Evolutionary conservation across 30 jellyfish, hydroid and myxozoan species (phyloP).

Genomic region (Aurelia sp.): DNA sequence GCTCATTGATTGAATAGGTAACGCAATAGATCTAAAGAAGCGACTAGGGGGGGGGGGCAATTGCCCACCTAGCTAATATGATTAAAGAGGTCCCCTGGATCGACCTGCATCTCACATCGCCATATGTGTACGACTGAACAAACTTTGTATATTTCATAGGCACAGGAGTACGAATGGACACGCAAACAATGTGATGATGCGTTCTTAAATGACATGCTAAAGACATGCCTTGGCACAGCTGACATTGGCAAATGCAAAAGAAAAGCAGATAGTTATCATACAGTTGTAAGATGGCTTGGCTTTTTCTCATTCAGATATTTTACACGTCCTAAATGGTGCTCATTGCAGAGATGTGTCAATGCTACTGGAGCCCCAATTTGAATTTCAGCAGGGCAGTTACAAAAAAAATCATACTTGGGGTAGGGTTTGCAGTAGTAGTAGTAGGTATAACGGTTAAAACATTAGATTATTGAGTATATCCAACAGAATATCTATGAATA

Average conservation of each 20-base stretch:
- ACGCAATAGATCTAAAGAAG: too few species aligned
- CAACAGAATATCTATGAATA: too few species aligned
- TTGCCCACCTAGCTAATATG: too few species aligned
- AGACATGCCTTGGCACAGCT: conserved; percentile 4
- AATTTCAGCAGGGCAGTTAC: background rate
- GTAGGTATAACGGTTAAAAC: too few species aligned
- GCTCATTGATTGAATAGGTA: too few species aligned
- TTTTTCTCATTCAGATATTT: conserved; percentile 11
- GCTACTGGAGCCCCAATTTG: background rate
- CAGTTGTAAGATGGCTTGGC: conserved; percentile 14
- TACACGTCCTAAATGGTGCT: conserved; percentile 26
- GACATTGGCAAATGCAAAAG: background rate
- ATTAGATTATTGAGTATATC: too few species aligned
- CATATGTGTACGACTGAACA: too few species aligned
- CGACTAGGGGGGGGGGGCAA: too few species aligned
- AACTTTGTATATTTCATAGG: background rate
- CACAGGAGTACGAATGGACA: conserved; percentile 36
- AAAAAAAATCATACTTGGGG: background rate
- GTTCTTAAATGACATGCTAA: conserved; percentile 25
- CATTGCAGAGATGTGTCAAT: conserved; percentile 2
- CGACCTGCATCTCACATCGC: too few species aligned
- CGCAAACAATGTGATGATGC: conserved; percentile 18
- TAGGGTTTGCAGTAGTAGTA: background rate
- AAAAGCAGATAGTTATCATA: conserved; percentile 14
- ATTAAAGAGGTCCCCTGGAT: too few species aligned